Conservation (phyloP, 2,888 invertebrate genomes). For the Epistrophella euchroma region DNA sequence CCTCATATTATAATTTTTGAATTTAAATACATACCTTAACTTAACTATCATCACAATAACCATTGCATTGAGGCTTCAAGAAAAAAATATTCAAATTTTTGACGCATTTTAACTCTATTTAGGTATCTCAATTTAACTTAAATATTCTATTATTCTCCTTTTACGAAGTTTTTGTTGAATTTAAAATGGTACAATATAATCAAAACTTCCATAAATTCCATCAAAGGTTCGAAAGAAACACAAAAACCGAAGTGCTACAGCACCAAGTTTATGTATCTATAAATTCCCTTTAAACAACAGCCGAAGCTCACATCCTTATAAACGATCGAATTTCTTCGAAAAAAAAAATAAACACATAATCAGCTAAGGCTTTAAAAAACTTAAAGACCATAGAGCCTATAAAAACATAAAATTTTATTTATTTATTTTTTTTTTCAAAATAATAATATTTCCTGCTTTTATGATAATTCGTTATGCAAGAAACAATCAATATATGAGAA, state of each 20-base stretch:
- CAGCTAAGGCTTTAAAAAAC: background rate
- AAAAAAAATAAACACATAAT: constrained; percentile 9
- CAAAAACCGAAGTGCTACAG: background rate
- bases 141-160: no score
- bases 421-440: background rate
- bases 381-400: background rate
- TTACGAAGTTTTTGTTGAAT: no score
- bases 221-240: background rate
- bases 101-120: no score
- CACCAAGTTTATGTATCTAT: background rate
- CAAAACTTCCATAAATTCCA: background rate
- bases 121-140: no score
- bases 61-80: no score
- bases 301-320: constrained; percentile 50
- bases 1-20: no score
- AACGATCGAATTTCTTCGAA: constrained; percentile 47
- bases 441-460: constrained; percentile 52
- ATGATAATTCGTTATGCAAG: constrained; percentile 70
- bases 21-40: no score
- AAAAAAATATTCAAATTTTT: no score
- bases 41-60: no score
- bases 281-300: constrained; percentile 32
- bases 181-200: background rate
- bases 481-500: constrained; percentile 55
- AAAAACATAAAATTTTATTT: background rate